Conservation (phyloP, 2,797 vertebrate genomes). For the Rhadinocentrus ornatus region DNA sequence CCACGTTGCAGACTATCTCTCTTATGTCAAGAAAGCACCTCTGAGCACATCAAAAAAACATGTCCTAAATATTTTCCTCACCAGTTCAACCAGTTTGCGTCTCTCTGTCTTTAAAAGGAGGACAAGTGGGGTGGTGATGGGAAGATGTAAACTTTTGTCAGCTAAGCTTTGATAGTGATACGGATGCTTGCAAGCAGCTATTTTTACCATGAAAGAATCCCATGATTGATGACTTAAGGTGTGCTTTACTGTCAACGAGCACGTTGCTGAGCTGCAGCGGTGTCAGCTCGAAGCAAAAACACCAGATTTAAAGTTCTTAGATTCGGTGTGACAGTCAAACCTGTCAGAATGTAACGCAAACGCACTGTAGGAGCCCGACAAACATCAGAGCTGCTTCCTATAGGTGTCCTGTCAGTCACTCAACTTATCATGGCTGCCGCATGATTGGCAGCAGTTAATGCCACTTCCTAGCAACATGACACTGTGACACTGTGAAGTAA, state of each 20-base stretch:
- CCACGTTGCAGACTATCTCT: neutral
- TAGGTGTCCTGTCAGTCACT: slow-evolving; percentile 38
- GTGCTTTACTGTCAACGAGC: slow-evolving; percentile 33
- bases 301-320: slow-evolving; percentile 13
- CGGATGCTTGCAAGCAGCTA: slow-evolving; percentile 29
- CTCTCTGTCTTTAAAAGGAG: neutral
- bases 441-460: slow-evolving; percentile 71
- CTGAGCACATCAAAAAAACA: neutral
- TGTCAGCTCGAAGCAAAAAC: slow-evolving; percentile 56
- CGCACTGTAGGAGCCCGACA: slow-evolving; percentile 32
- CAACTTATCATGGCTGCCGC: slow-evolving; percentile 42
- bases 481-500: slow-evolving; percentile 65
- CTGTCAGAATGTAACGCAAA: slow-evolving; percentile 25
- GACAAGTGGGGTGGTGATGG: slow-evolving; percentile 8
- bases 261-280: slow-evolving; percentile 21
- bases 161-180: slow-evolving; percentile 11
- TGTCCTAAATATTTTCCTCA: neutral
- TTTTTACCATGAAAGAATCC: slow-evolving; percentile 36
- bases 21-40: neutral
- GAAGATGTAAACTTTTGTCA: slow-evolving; percentile 30
- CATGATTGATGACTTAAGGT: slow-evolving; percentile 48
- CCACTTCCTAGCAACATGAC: slow-evolving; percentile 75
- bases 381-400: slow-evolving; percentile 41
- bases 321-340: slow-evolving; percentile 7
- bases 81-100: neutral